A percentile compares a stretch with the other conserved stretches of the same genome.
Conservation (phyloP, 2,888 invertebrate species). For the Choristoneura rosaceana region DNA sequence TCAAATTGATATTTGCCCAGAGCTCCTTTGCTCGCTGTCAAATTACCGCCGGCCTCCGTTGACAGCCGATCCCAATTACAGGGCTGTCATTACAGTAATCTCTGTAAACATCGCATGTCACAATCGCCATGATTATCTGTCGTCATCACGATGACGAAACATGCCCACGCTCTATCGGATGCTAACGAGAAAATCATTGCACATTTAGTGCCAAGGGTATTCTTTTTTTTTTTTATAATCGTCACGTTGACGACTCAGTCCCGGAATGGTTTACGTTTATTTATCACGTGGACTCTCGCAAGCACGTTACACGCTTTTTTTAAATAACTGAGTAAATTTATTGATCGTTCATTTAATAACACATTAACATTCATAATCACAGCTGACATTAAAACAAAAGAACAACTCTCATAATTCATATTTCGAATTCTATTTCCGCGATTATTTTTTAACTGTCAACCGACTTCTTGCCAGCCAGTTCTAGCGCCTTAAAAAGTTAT, state of each 20-base stretch:
- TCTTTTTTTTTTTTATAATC: conserved; percentile 10
- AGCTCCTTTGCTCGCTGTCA: conserved; percentile 25
- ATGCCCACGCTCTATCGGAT: conserved; percentile 33
- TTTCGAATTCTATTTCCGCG: conserved; percentile 34
- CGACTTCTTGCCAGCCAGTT: conserved; percentile 29
- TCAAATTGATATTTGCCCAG: conserved; percentile 32
- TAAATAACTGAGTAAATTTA: neutral
- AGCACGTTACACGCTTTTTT: conserved; percentile 3
- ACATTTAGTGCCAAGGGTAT: conserved; percentile 39
- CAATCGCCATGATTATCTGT: conserved; percentile 37
- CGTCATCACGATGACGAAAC: conserved; percentile 38
- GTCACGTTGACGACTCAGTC: no score
- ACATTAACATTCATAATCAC: conserved; percentile 26
- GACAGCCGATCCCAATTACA: conserved; percentile 30
- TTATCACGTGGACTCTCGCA: neutral
- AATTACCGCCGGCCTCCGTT: conserved; percentile 25
- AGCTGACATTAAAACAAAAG: conserved; percentile 36
- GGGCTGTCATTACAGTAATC: conserved; percentile 39
- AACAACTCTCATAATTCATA: conserved; percentile 31
- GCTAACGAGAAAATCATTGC: conserved; percentile 35
- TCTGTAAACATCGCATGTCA: conserved; percentile 41
- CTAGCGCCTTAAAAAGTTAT: conserved; percentile 41
- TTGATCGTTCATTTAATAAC: conserved; percentile 5
- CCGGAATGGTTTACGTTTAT: conserved; percentile 21
- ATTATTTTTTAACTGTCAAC: conserved; percentile 39